phyloP scores from a whole-genome alignment of 2,113 vertebrate species.

The Myanophis thanlyinensis region DNA sequence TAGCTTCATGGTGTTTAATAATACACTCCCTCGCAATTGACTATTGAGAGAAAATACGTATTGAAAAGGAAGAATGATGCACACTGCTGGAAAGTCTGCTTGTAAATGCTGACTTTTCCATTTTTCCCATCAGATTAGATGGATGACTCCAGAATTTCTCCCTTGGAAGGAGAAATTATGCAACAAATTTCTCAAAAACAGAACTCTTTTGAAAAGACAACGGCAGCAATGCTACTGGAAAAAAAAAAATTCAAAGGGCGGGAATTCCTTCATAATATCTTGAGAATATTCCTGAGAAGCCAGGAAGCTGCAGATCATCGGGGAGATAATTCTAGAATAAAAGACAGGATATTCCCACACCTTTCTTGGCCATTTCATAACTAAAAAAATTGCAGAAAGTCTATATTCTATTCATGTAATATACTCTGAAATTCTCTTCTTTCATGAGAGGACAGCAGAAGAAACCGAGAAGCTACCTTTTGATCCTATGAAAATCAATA shows the following conservation, averaged over 20 bases:
- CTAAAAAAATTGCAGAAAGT: neutral
- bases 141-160: neutral
- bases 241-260: neutral
- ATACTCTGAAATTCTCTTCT: neutral
- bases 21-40: neutral
- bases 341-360: neutral
- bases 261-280: neutral
- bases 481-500: neutral
- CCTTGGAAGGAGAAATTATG: neutral
- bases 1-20: neutral
- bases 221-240: neutral
- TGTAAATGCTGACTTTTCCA: neutral
- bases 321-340: neutral
- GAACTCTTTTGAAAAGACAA: neutral
- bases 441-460: neutral
- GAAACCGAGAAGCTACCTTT: neutral
- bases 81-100: neutral
- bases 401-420: neutral
- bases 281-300: neutral
- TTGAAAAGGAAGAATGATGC: neutral
- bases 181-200: neutral
- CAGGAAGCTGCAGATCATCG: neutral
- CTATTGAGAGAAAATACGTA: neutral
- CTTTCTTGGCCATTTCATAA: neutral
- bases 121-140: neutral